A percentile compares a stretch with the other conserved stretches of the same genome.
These are phyloP conservation scores for Tadarida brasiliensis DNA, from an alignment of 2,797 vertebrate genomes.

Conservation along the genomic window DNA sequence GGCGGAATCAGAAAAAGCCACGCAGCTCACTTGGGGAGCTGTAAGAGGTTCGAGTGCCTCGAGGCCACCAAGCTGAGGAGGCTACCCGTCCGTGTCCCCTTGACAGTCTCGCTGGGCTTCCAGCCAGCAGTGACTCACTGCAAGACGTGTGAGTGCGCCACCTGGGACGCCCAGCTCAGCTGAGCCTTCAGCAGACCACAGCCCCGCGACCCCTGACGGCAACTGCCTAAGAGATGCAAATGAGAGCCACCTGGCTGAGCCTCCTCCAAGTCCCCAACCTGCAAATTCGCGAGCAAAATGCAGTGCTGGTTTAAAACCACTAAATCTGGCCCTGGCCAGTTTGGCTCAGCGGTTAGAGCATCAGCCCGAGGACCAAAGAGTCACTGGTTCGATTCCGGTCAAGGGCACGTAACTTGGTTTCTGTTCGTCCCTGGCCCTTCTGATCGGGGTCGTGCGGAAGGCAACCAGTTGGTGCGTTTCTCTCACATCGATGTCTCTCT, in stretches of 20 bases:
- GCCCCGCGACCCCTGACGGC: fast-evolving
- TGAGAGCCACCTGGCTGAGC: neutral
- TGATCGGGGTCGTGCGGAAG: too few species aligned
- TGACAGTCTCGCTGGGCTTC: neutral
- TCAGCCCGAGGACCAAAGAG: too few species aligned
- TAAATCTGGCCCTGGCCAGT: too few species aligned
- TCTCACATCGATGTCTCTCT: too few species aligned
- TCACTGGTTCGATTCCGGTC: too few species aligned
- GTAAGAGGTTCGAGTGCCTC: fast-evolving
- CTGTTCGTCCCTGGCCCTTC: too few species aligned
- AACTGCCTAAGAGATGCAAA: fast-evolving
- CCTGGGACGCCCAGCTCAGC: neutral
- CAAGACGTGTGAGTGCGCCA: fast-evolving
- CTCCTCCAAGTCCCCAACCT: neutral
- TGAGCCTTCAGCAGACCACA: neutral
- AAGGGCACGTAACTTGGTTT: too few species aligned
- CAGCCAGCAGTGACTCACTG: fast-evolving
- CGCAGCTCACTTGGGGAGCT: fast-evolving
- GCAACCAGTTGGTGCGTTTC: too few species aligned
- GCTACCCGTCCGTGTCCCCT: fast-evolving
- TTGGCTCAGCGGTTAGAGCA: too few species aligned
- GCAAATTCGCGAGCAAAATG: neutral
- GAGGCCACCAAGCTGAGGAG: fast-evolving
- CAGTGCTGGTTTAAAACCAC: neutral
- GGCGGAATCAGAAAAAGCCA: neutral